Percentiles rank a stretch among this genome's conserved stretches.
phyloP scores from a whole-genome alignment of 2,888 invertebrate species.

The Ormia ochracea region DNA sequence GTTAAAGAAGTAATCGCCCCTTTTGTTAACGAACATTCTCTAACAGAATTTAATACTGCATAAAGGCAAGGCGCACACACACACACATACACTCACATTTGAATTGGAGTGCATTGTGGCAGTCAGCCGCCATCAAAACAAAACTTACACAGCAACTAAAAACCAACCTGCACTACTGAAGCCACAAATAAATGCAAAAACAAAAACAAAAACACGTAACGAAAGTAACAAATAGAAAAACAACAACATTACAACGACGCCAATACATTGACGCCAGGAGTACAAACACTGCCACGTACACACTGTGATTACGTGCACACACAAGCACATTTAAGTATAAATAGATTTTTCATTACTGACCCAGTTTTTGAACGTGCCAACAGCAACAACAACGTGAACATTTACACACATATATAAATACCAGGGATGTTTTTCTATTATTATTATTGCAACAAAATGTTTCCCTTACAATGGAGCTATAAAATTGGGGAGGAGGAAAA shows the following conservation, averaged over 20 bases:
- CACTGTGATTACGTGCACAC: not conserved
- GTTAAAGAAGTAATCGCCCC: constrained; percentile 10
- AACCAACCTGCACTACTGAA: constrained; percentile 17
- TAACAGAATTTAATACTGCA: constrained; percentile 22
- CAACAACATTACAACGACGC: constrained; percentile 4
- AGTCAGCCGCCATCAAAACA: constrained; percentile 56
- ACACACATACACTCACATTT: not conserved
- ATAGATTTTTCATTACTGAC: constrained; percentile 66
- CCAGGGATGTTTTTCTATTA: constrained; percentile 25
- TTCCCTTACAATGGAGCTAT: not conserved
- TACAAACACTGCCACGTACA: not conserved
- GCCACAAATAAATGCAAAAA: constrained; percentile 37
- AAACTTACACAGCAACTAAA: constrained; percentile 21
- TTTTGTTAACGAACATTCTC: constrained; percentile 24
- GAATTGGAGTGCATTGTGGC: constrained; percentile 39
- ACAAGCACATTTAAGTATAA: constrained; percentile 28
- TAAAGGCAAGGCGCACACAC: not conserved
- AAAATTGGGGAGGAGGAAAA: not conserved
- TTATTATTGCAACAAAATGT: constrained; percentile 16
- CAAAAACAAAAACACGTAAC: constrained; percentile 26
- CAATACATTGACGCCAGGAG: constrained; percentile 61
- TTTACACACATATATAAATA: not conserved
- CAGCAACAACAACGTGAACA: constrained; percentile 22
- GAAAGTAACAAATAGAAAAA: constrained; percentile 25
- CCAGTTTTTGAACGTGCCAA: constrained; percentile 52